Evolutionary conservation across 2,113 vertebrate species (phyloP).

Genomic region (Brienomyrus brachyistius): DNA sequence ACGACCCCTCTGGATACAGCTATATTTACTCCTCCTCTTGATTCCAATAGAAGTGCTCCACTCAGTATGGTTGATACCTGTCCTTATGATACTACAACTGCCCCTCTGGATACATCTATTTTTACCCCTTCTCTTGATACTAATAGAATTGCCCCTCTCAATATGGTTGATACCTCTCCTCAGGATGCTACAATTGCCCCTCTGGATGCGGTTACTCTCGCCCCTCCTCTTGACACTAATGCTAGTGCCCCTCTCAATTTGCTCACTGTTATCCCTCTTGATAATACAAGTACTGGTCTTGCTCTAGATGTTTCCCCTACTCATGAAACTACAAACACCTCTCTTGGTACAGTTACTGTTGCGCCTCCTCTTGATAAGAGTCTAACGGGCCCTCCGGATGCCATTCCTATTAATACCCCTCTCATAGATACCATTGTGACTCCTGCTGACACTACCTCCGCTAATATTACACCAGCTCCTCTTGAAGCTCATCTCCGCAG

Average conservation of each 20-base stretch:
- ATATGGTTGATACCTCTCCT: neutral
- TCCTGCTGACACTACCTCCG: neutral
- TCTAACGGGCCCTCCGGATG: neutral
- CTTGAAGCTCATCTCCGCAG: neutral
- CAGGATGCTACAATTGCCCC: neutral
- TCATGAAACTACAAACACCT: neutral
- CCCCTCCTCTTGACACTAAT: neutral
- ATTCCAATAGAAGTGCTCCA: neutral
- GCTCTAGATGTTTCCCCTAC: neutral
- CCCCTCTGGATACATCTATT: neutral
- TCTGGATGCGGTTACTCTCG: neutral
- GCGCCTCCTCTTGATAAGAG: neutral
- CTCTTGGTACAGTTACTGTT: neutral
- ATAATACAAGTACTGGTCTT: neutral
- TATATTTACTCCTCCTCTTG: neutral
- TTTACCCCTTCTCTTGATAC: neutral
- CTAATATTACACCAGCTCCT: neutral
- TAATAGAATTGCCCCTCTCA: neutral
- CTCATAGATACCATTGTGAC: neutral
- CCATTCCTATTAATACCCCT: neutral
- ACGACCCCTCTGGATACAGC: neutral
- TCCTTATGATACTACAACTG: neutral
- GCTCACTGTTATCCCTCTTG: neutral
- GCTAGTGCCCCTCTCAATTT: neutral
- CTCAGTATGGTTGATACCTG: neutral